Evolutionary conservation across 1,140 invertebrate species (phyloP).

Genomic region (Bradysia coprophila): DNA sequence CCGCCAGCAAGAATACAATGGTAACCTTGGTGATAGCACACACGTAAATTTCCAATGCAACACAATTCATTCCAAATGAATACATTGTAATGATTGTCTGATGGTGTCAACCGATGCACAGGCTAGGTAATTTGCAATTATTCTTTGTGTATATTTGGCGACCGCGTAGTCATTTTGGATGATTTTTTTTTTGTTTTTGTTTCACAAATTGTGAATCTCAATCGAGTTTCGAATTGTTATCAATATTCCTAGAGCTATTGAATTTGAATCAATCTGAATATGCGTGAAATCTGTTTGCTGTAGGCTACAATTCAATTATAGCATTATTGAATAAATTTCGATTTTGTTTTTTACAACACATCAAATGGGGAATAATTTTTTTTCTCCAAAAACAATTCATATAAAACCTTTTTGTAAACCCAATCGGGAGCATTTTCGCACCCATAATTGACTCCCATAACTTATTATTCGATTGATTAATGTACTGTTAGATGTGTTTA

Average conservation of each 20-base stretch:
- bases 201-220: neutral
- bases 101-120: neutral
- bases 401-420: too few relatives aligned
- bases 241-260: neutral
- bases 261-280: neutral
- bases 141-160: too few relatives aligned
- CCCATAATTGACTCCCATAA: conserved; percentile 1
- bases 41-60: too few relatives aligned
- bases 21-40: too few relatives aligned
- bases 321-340: neutral
- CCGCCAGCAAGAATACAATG: too few relatives aligned
- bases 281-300: neutral
- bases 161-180: neutral
- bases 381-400: too few relatives aligned
- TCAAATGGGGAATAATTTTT: too few relatives aligned
- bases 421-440: too few relatives aligned
- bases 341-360: neutral
- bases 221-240: neutral
- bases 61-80: too few relatives aligned
- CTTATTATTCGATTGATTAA: neutral
- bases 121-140: neutral
- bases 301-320: neutral
- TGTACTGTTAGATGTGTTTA: neutral
- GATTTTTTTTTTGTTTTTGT: neutral
- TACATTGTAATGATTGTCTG: neutral